Conservation (phyloP, 2,888 invertebrate species). For the Nudaria mundana region DNA sequence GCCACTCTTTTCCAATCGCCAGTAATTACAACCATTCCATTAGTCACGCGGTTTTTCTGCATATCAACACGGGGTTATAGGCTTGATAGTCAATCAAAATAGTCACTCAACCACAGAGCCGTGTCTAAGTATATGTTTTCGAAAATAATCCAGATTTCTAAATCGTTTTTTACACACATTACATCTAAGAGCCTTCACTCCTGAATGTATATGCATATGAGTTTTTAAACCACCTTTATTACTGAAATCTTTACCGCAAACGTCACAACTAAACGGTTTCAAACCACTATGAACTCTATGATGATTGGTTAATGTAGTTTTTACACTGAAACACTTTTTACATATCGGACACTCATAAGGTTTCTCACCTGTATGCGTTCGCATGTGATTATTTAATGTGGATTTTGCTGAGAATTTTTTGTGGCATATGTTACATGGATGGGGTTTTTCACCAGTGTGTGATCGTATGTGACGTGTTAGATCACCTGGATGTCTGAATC, state of each 20-base stretch:
- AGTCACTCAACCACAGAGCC: not conserved
- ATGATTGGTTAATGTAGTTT: slow-evolving; percentile 1
- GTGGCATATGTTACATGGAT: slow-evolving; percentile 3
- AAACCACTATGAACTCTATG: slow-evolving; percentile 6
- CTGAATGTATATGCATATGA: slow-evolving; percentile 1
- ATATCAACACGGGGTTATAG: no score
- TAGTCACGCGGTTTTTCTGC: no score
- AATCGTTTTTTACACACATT: slow-evolving; percentile 4
- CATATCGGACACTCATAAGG: slow-evolving; percentile 7
- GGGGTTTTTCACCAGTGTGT: slow-evolving; percentile 6
- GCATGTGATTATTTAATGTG: not conserved
- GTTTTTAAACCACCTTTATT: slow-evolving; percentile 2
- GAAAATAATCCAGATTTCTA: not conserved
- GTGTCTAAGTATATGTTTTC: not conserved
- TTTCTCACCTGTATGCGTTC: slow-evolving; percentile 5
- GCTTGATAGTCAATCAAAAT: no score
- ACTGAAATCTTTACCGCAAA: not conserved
- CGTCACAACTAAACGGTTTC: slow-evolving; percentile 8
- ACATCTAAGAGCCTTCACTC: slow-evolving; percentile 1
- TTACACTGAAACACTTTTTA: slow-evolving; percentile 1
- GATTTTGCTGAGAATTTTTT: not conserved
- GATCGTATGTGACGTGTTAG: slow-evolving; percentile 1
- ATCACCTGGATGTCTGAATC: slow-evolving; percentile 1
- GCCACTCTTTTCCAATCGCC: no score
- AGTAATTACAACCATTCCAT: no score